Evolutionary conservation across 2,797 vertebrate species (phyloP).

Genomic region (Falco berigora): DNA sequence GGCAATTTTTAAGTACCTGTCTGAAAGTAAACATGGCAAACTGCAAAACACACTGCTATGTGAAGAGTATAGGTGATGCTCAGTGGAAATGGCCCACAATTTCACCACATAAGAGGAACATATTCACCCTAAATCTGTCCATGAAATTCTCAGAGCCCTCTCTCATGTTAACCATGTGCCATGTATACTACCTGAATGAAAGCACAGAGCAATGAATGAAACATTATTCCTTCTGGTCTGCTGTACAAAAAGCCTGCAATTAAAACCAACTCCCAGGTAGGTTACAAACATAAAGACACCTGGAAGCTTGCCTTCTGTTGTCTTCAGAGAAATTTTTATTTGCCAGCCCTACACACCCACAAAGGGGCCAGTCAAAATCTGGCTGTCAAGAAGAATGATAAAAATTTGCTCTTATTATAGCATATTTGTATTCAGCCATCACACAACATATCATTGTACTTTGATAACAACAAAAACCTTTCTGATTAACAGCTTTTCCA

Average conservation of each 20-base stretch:
- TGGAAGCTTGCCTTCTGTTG: neutral
- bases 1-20: neutral
- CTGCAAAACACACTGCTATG: neutral
- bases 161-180: neutral
- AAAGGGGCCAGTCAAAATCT: neutral
- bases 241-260: neutral
- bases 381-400: neutral
- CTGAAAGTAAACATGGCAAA: neutral
- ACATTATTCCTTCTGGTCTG: neutral
- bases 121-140: neutral
- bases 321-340: neutral
- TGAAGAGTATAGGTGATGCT: neutral
- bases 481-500: neutral
- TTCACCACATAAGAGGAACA: neutral
- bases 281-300: neutral
- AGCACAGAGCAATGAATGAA: fast-evolving
- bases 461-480: neutral
- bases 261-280: neutral
- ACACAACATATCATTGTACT: neutral
- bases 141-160: neutral
- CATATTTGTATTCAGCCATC: neutral
- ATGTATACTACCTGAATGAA: neutral
- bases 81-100: neutral
- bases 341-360: neutral
- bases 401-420: neutral